Evolutionary conservation across 2,113 vertebrate species (phyloP).

Genomic region (Perognathus longimembris): DNA sequence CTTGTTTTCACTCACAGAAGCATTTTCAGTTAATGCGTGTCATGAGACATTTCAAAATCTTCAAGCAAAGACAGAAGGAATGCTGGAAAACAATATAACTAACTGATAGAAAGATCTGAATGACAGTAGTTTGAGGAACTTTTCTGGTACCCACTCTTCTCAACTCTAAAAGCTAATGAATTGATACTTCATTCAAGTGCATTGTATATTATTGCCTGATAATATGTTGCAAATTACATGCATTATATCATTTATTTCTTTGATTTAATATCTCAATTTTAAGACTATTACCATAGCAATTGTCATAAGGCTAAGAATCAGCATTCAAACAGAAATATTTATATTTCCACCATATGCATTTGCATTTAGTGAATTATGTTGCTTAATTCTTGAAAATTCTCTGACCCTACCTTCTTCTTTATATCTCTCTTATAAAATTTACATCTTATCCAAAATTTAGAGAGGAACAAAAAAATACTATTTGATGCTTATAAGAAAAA

Average conservation of each 20-base stretch:
- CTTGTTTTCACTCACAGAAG: constrained; percentile 27
- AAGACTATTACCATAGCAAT: background rate
- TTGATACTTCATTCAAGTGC: background rate
- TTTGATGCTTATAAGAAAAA: background rate
- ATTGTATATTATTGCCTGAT: background rate
- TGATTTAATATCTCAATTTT: constrained; percentile 28
- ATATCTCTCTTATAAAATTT: background rate
- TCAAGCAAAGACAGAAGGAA: background rate
- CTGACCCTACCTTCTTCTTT: background rate
- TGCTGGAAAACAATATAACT: background rate
- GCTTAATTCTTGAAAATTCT: constrained; percentile 11
- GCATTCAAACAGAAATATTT: background rate
- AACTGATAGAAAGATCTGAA: background rate
- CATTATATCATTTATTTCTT: constrained; percentile 18
- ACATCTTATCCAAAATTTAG: background rate
- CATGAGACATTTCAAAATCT: background rate
- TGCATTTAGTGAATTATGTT: background rate
- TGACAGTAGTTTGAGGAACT: background rate
- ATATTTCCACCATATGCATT: background rate
- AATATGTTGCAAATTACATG: background rate
- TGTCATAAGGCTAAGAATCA: background rate
- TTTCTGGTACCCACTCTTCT: background rate
- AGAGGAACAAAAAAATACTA: background rate
- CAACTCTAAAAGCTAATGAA: constrained; percentile 29
- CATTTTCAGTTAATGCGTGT: background rate